Evolutionary conservation across 37 sponge, comb jelly and placozoan species (phyloP).

Genomic region (Chondrosia reniformis): DNA sequence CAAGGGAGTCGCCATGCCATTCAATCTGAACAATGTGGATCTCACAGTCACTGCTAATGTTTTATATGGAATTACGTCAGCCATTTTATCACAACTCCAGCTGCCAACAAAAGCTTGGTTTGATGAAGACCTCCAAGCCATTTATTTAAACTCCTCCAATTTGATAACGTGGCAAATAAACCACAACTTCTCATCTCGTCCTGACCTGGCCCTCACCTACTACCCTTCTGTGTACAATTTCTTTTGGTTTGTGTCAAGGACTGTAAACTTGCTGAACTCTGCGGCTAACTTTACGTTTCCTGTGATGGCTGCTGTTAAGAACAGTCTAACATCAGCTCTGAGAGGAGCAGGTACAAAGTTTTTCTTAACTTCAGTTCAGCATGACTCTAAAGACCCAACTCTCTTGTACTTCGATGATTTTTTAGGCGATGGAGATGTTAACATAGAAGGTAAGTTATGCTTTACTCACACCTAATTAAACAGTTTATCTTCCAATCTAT

Average conservation of each 20-base stretch:
- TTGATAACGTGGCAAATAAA: slow-evolving; percentile 35
- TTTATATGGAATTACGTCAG: slow-evolving; percentile 41
- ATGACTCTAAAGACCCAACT: neutral
- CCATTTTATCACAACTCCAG: slow-evolving; percentile 6
- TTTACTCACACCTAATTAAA: too few relatives aligned
- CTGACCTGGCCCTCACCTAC: slow-evolving; percentile 53
- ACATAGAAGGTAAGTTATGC: slow-evolving; percentile 40
- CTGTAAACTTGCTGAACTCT: slow-evolving; percentile 35
- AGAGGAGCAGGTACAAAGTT: slow-evolving; percentile 22
- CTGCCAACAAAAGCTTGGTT: slow-evolving; percentile 24
- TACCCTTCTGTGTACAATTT: slow-evolving; percentile 50
- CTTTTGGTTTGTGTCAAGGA: slow-evolving; percentile 58
- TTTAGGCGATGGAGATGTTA: slow-evolving; percentile 34
- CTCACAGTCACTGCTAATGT: slow-evolving; percentile 43
- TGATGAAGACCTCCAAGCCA: slow-evolving; percentile 42
- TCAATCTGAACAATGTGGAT: slow-evolving; percentile 49
- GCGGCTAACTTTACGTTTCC: slow-evolving; percentile 20
- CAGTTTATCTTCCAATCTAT: too few relatives aligned
- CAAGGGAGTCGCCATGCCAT: slow-evolving; percentile 29
- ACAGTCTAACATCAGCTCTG: neutral
- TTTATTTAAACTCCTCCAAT: slow-evolving; percentile 39
- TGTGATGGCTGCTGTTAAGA: slow-evolving; percentile 27
- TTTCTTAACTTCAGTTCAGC: slow-evolving; percentile 1
- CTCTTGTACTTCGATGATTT: slow-evolving; percentile 53
- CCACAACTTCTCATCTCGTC: slow-evolving; percentile 37